Evolutionary conservation across 1,140 invertebrate species (phyloP), one percentile per base, ranked within the genome.

Genomic region (Atta colombica): DNA sequence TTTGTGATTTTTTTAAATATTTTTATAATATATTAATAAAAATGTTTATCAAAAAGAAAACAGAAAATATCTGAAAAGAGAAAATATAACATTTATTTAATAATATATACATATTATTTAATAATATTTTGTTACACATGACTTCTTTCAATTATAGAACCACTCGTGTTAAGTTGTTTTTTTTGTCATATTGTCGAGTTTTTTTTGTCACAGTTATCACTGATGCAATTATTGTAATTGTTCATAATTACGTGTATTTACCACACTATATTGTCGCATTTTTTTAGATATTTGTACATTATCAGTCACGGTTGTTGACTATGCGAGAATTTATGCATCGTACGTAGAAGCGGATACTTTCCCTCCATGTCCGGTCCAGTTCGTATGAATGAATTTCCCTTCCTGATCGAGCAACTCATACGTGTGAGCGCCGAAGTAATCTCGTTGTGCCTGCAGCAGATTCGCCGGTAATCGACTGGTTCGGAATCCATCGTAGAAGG

Each of bases 341-440:
- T 99, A 99, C 1, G 99, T 99, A 60, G 98, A 98, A 12, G 99
- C 98, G 0, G 99, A 99, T 0, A 99, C 98, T 92, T 98, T 98
- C 85, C 99, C 99, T 60, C 99, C 99, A 90, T 98, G 98, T 18
- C 99, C 99, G 12, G 99, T 99, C 99, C 99, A 99, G 94, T 99
- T 99, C 63, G 99, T 99, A 93, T 99, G 99, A 1, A 99, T 96
- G 95, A 98, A 99, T 88, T 97, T 97, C 31, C 99, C 99, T 66
- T 99, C 99, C 80, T 98, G 95, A 10, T 96, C 96, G 3, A 99
- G 93, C 63, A 99, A 94, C 94, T 99, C 99, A 92, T 99, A 99
- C 0, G 99, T 99, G 94, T 99, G 99, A 0, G 99, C 99, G 0
- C 99, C 99, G 94, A 99, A 99, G 93, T 99, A 99, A 95, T 99